These are phyloP conservation scores for Corydoras sp. DNA, from an alignment of 2,113 vertebrate species.

Conservation along the genomic window DNA sequence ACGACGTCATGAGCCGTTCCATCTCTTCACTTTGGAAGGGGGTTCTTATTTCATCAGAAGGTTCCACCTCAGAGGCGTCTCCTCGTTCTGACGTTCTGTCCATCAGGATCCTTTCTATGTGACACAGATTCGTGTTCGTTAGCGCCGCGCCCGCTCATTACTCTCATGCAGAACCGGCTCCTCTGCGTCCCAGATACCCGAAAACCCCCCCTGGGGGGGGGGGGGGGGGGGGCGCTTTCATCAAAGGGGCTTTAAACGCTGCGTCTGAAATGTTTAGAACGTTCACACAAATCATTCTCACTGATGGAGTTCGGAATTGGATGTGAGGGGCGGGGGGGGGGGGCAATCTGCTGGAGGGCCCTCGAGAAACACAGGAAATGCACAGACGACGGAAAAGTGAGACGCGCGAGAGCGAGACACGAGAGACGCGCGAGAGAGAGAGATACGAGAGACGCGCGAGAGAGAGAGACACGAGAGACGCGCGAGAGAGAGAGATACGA, in stretches of 20 bases:
- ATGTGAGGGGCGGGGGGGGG: slow-evolving; percentile 3
- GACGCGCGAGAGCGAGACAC: too few relatives aligned
- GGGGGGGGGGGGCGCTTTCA: too few relatives aligned
- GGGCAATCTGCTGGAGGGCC: slow-evolving; percentile 2
- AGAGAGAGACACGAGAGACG: too few relatives aligned
- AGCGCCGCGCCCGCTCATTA: slow-evolving; percentile 5
- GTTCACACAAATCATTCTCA: slow-evolving; percentile 15
- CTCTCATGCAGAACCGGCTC: slow-evolving; percentile 7
- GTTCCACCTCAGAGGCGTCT: too few relatives aligned
- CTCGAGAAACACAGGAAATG: slow-evolving; percentile 8
- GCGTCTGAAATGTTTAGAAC: slow-evolving; percentile 19
- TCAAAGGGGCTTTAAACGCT: background rate
- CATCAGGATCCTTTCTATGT: too few relatives aligned
- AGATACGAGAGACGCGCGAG: too few relatives aligned
- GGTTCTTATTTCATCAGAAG: too few relatives aligned
- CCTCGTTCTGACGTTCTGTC: too few relatives aligned
- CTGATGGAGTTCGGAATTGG: slow-evolving; percentile 26
- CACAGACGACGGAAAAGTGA: background rate
- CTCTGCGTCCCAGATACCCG: slow-evolving; percentile 4
- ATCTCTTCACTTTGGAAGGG: too few relatives aligned
- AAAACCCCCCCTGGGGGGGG: slow-evolving; percentile 10
- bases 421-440: too few relatives aligned
- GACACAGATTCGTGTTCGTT: background rate
- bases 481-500: too few relatives aligned
- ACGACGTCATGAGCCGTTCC: too few relatives aligned